These are phyloP conservation scores for Chrysolina haemoptera DNA, from an alignment of 2,888 invertebrate species.

Conservation along the genomic window DNA sequence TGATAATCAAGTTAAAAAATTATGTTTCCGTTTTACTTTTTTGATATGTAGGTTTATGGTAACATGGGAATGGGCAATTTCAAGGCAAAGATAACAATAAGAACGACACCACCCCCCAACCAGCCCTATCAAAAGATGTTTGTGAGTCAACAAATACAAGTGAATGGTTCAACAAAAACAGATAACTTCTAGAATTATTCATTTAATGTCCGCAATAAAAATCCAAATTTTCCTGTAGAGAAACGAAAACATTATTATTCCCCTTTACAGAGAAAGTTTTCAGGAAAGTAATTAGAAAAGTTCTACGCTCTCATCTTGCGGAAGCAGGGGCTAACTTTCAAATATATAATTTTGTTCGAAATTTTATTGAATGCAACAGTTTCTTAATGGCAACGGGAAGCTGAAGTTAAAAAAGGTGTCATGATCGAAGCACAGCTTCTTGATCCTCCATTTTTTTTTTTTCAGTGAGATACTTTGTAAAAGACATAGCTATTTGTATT, in stretches of 20 bases:
- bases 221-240: conserved; percentile 1
- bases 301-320: conserved; percentile 38
- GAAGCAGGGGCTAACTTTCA: conserved; percentile 29
- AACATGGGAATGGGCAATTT: too few relatives aligned
- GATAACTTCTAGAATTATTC: not conserved
- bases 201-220: not conserved
- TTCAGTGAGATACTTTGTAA: too few relatives aligned
- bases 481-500: too few relatives aligned
- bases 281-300: conserved; percentile 46
- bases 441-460: not conserved
- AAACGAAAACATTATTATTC: conserved; percentile 41
- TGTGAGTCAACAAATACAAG: too few relatives aligned
- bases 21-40: too few relatives aligned
- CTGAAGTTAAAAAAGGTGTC: not conserved
- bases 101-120: too few relatives aligned
- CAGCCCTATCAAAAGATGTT: too few relatives aligned
- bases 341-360: conserved; percentile 23
- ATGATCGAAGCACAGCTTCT: not conserved
- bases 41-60: too few relatives aligned
- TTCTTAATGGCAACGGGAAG: not conserved
- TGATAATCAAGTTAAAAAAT: too few relatives aligned
- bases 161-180: too few relatives aligned
- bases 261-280: conserved; percentile 38
- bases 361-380: conserved; percentile 13
- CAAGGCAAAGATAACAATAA: too few relatives aligned